Conservation (phyloP, 2,888 invertebrate genomes). For the Leptogaster cylindrica region DNA sequence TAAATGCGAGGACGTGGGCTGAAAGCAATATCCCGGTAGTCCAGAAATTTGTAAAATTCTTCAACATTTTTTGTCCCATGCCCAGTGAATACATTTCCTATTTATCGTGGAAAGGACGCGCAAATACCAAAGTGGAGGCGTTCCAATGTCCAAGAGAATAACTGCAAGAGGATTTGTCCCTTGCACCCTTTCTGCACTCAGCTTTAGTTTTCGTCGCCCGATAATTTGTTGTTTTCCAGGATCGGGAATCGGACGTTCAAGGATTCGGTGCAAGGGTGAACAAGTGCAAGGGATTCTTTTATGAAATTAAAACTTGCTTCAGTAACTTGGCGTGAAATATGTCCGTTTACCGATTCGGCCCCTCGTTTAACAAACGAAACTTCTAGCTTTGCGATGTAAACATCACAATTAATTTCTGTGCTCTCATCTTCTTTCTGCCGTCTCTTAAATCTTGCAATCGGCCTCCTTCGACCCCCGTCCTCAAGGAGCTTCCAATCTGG, state of each 20-base stretch:
- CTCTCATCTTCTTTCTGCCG: not conserved
- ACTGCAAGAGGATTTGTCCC: not conserved
- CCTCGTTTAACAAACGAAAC: too few species aligned
- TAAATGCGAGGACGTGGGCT: constrained; percentile 9
- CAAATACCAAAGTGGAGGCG: constrained; percentile 18
- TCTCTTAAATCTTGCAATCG: not conserved
- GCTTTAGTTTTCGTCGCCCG: not conserved
- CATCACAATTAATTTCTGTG: constrained; percentile 4
- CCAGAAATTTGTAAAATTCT: constrained; percentile 36
- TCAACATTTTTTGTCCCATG: constrained; percentile 10
- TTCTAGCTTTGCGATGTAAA: too few species aligned
- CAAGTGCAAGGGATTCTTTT: not conserved
- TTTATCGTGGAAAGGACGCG: constrained; percentile 18
- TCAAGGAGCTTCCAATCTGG: not conserved
- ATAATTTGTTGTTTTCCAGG: constrained; percentile 19
- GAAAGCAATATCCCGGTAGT: not conserved
- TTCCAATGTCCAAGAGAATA: not conserved
- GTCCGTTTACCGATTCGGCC: too few species aligned
- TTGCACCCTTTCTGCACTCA: not conserved
- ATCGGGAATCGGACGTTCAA: not conserved
- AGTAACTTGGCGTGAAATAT: not conserved
- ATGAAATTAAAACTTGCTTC: constrained; percentile 10
- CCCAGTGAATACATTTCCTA: constrained; percentile 23
- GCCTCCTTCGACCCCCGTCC: constrained; percentile 9
- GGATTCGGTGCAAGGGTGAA: not conserved